Evolutionary conservation across 2,797 vertebrate species (phyloP).

Genomic region (Pempheris klunzingeri): DNA sequence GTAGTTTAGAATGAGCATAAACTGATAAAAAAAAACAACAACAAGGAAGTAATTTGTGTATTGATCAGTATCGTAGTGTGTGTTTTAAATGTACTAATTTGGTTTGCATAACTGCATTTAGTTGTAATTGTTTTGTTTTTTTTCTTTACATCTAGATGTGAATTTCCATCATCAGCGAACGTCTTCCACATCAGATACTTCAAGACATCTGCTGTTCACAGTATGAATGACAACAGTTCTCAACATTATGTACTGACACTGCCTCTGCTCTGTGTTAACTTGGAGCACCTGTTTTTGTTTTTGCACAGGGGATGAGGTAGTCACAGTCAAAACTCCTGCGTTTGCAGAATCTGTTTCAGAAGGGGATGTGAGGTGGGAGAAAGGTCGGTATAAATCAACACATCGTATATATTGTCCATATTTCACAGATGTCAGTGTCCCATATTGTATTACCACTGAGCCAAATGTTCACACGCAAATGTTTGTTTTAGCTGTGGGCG

Average conservation of each 20-base stretch:
- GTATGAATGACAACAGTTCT: conserved; percentile 38
- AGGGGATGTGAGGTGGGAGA: conserved; percentile 99
- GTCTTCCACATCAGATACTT: conserved; percentile 86
- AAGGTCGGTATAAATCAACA: conserved; percentile 83
- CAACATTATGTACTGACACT: not conserved
- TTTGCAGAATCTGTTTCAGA: conserved; percentile 98
- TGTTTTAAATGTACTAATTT: not conserved
- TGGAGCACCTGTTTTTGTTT: conserved; percentile 7
- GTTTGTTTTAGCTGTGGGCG: conserved; percentile 90
- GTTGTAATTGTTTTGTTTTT: not conserved
- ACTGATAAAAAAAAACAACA: no score
- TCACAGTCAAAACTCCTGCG: conserved; percentile 94
- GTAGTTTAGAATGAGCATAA: not conserved
- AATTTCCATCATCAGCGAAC: conserved; percentile 75
- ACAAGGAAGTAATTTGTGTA: not conserved
- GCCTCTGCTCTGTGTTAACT: conserved; percentile 3
- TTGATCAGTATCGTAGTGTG: not conserved
- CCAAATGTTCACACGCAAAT: not conserved
- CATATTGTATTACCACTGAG: not conserved
- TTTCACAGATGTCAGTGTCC: not conserved
- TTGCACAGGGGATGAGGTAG: conserved; percentile 89
- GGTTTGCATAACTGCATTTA: not conserved
- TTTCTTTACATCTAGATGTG: conserved; percentile 71
- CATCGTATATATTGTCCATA: not conserved
- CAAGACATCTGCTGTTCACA: conserved; percentile 83